phyloP scores from a whole-genome alignment of 2,888 invertebrate species.

The Coleophora deauratella region DNA sequence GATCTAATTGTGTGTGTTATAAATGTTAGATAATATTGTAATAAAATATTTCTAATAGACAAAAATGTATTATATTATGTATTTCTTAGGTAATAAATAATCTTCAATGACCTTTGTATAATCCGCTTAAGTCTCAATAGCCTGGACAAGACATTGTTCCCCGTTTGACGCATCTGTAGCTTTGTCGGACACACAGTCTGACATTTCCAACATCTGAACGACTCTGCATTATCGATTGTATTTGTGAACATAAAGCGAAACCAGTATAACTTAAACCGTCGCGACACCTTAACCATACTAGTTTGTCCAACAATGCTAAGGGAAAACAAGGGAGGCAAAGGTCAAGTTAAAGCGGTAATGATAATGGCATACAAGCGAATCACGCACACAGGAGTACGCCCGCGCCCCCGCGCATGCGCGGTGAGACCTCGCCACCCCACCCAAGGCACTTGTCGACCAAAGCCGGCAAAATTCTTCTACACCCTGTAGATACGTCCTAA shows the following conservation, averaged over 20 bases:
- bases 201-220: conserved; percentile 50
- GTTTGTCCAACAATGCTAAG: conserved; percentile 1
- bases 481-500: conserved; percentile 56
- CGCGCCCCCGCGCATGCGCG: conserved; percentile 61
- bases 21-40: no score
- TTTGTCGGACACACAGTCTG: conserved; percentile 57
- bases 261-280: conserved; percentile 34
- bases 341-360: conserved; percentile 31
- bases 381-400: conserved; percentile 46
- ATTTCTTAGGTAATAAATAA: no score
- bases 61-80: no score
- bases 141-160: neutral
- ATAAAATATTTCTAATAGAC: no score
- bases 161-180: conserved; percentile 1
- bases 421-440: conserved; percentile 47
- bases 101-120: no score
- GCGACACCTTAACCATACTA: conserved; percentile 14
- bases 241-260: conserved; percentile 39
- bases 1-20: no score
- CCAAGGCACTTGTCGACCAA: conserved; percentile 47
- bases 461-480: conserved; percentile 66
- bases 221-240: conserved; percentile 69
- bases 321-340: conserved; percentile 31
- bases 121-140: no score
- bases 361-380: conserved; percentile 46